Base-by-base conservation (phyloP, 1,140 invertebrate genomes). In the Phenacoccus solenopsis region DNA sequence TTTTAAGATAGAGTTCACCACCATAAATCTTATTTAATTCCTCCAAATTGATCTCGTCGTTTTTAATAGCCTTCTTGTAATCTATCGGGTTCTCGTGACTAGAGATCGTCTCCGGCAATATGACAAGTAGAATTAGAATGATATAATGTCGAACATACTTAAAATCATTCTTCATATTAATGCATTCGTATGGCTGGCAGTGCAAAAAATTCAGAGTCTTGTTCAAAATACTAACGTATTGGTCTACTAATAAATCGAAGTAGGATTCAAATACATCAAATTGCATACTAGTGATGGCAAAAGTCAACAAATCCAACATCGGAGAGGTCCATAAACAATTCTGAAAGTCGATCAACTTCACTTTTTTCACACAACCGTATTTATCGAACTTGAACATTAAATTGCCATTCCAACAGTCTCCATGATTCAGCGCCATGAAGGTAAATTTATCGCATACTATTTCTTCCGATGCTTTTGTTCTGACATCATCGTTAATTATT, bases 381-480 rank as follows among this genome's bases (percentile, higher is more conserved):
- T 72, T 12, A 0, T 78, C 71, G 25, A 77, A 74, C 70, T 77
- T 78, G 74, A 81, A 83, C 69, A 83, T 73, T 10, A 83, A 77
- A 70, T 83, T 83, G 70, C 82, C 83, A 61, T 76, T 80, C 79
- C 81, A 82, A 72, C 78, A 80, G 73, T 83, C 82, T 21, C 82
- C 82, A 72, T 83, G 82, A 22, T 76, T 79, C 13, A 81, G 64
- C 9, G 80, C 78, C 1, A 76, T 74, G 70, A 69, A 69, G 3
- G 38, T 16, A 49, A 49, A 49, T 16, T 49, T 49, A 10, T 49
- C 38, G 20, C 2, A 16, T 10, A 49, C 2, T 16, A n/a, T 49
- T 9, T n/a, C 16, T 49, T n/a, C n/a, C 38, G 38, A n/a, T 49
- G 16, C 12, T 16, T n/a, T 49, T 16, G 30, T 49, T n/a, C 13